Conservation (phyloP, 2,888 invertebrate genomes). For the Chaetogeoica ovagalla region DNA sequence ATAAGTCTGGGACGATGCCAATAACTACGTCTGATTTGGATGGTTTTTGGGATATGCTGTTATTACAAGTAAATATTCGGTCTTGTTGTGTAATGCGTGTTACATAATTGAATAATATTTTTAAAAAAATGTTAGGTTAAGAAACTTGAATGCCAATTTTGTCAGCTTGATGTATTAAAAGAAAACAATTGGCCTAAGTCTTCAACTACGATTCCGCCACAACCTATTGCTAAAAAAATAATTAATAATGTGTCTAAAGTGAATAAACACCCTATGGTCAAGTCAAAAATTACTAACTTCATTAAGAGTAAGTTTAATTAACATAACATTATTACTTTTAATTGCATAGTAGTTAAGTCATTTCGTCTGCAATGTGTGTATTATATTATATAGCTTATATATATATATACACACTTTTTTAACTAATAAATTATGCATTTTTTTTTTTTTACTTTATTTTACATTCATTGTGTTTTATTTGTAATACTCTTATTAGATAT, state of each 20-base stretch:
- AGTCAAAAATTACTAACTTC: constrained; percentile 30
- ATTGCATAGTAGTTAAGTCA: too few relatives aligned
- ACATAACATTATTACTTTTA: too few relatives aligned
- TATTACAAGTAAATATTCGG: constrained; percentile 53
- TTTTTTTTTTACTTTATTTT: too few relatives aligned
- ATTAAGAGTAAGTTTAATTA: constrained; percentile 36
- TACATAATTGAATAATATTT: not conserved
- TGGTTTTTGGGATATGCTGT: constrained; percentile 86
- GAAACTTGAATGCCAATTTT: constrained; percentile 39
- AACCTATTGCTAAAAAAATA: constrained; percentile 39
- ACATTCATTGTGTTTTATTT: too few relatives aligned
- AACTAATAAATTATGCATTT: not conserved
- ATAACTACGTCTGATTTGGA: constrained; percentile 73
- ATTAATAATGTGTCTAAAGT: constrained; percentile 7
- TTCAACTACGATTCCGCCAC: too few relatives aligned
- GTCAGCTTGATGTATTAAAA: constrained; percentile 12
- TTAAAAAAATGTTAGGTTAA: constrained; percentile 19
- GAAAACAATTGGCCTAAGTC: constrained; percentile 44
- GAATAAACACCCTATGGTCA: not conserved
- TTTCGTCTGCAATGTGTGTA: too few relatives aligned
- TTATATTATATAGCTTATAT: not conserved
- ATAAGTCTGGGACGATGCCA: constrained; percentile 61
- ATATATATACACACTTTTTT: not conserved
- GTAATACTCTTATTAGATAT: too few relatives aligned
- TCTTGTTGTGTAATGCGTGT: not conserved